phyloP scores from a whole-genome alignment of 1,140 invertebrate genomes.

The Aphelinus certus region DNA sequence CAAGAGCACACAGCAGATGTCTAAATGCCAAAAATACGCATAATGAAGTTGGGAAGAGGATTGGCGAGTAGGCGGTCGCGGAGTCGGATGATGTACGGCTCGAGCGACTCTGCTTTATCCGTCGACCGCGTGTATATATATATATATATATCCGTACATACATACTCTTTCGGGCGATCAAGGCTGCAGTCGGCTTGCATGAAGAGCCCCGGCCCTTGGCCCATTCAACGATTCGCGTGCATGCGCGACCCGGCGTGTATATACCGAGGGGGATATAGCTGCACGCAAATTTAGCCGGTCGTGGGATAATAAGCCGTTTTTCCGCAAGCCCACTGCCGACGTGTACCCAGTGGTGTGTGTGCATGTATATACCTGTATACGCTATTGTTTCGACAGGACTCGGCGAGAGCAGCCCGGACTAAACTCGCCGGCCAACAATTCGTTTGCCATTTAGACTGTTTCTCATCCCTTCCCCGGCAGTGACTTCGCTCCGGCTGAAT shows the following conservation, averaged over 20 bases:
- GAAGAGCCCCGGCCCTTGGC: not conserved
- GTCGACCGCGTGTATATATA: constrained; percentile 15
- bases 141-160: constrained; percentile 4
- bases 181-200: not conserved
- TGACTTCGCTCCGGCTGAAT: no score
- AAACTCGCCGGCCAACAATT: not conserved
- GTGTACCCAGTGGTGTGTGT: no score
- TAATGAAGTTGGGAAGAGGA: not conserved
- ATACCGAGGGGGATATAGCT: not conserved
- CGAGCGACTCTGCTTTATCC: not conserved
- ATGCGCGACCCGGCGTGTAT: not conserved
- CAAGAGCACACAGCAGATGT: not conserved
- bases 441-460: no score
- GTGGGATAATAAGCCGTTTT: constrained; percentile 18
- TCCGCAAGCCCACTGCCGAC: not conserved
- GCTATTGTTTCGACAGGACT: no score
- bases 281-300: not conserved
- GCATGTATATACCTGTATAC: not conserved
- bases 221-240: not conserved
- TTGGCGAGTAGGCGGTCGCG: not conserved
- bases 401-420: not conserved
- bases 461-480: no score
- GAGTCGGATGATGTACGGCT: no score
- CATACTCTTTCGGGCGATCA: not conserved
- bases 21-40: constrained; percentile 31